Evolutionary conservation across 2,888 invertebrate genomes (phyloP).

Genomic region (Hyalella azteca): DNA sequence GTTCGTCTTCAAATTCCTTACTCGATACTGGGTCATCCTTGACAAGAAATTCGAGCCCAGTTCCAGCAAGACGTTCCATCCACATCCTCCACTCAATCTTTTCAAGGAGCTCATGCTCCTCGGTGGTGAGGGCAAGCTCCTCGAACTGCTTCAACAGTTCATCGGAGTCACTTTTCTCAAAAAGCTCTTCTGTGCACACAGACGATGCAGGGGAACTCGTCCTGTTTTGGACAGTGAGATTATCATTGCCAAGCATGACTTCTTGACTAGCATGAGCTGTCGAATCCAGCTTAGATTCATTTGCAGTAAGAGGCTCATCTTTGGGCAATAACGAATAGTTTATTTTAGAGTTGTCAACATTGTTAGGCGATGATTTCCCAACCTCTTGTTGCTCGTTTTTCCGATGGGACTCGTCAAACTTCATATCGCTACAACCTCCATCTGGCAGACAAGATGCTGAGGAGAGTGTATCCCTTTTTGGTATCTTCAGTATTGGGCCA

Average conservation of each 20-base stretch:
- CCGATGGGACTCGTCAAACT: too few relatives aligned
- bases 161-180: background rate
- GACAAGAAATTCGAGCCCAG: constrained; percentile 3
- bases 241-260: too few relatives aligned
- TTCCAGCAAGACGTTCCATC: constrained; percentile 20
- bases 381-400: too few relatives aligned
- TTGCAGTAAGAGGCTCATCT: background rate
- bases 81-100: constrained; percentile 31
- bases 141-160: constrained; percentile 2
- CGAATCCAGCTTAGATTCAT: background rate
- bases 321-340: too few relatives aligned
- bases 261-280: background rate
- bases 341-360: too few relatives aligned
- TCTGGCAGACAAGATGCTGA: background rate
- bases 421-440: too few relatives aligned
- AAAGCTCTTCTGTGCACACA: constrained; percentile 19
- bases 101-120: background rate
- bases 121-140: constrained; percentile 1
- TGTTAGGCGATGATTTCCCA: too few relatives aligned
- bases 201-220: background rate
- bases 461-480: background rate
- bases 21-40: background rate
- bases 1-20: background rate
- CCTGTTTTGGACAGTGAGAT: background rate
- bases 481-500: background rate